Conservation (phyloP, 1,140 invertebrate genomes). For the Centruroides sculpturatus region DNA sequence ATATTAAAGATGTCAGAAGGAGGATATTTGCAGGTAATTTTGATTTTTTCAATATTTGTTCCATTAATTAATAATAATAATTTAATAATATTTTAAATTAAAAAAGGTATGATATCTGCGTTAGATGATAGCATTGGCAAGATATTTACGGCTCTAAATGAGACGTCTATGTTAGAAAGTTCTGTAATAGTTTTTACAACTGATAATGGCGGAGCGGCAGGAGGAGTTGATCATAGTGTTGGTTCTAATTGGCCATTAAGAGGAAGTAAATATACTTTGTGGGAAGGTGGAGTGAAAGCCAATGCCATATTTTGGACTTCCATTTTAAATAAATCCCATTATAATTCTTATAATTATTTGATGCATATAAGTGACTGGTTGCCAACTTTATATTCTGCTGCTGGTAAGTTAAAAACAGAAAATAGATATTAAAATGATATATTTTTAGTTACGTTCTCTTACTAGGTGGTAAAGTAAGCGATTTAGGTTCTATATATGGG, state of each 20-base stretch:
- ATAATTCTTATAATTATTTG: neutral
- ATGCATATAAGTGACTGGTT: slow-evolving; percentile 18
- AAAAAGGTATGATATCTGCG: slow-evolving; percentile 47
- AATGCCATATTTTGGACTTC: slow-evolving; percentile 27
- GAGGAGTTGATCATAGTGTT: slow-evolving; percentile 10
- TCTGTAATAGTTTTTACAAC: slow-evolving; percentile 67
- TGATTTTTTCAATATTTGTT: neutral
- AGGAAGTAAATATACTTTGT: slow-evolving; percentile 34
- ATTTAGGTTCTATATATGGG: slow-evolving; percentile 50
- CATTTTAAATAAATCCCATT: slow-evolving; percentile 1
- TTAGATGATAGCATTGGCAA: slow-evolving; percentile 71
- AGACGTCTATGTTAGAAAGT: slow-evolving; percentile 48
- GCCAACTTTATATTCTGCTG: slow-evolving; percentile 13
- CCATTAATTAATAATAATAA: no score
- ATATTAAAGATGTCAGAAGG: slow-evolving; percentile 8
- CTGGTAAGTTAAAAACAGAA: slow-evolving; percentile 9
- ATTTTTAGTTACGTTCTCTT: neutral
- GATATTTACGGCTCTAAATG: slow-evolving; percentile 52
- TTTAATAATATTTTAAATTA: no score
- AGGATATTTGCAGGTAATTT: slow-evolving; percentile 15
- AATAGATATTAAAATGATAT: neutral
- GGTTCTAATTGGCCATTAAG: slow-evolving; percentile 32
- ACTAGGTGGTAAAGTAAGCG: slow-evolving; percentile 27
- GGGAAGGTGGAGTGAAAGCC: slow-evolving; percentile 33
- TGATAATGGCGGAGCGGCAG: slow-evolving; percentile 70